Conservation (phyloP, 2,888 invertebrate species). For the Diaperis boleti region DNA sequence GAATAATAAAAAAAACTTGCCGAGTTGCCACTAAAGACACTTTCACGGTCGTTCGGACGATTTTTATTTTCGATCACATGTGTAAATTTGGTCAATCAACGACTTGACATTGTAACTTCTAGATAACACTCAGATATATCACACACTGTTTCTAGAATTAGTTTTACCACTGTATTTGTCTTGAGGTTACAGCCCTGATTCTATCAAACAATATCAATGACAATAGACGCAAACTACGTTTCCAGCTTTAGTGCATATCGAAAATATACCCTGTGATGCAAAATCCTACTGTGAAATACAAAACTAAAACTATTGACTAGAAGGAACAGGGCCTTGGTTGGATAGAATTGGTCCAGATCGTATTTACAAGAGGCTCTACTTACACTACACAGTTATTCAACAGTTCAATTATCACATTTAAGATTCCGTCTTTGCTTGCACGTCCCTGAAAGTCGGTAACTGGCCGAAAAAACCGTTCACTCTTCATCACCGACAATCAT, state of each 20-base stretch:
- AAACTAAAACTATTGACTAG: constrained; percentile 24
- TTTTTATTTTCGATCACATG: too few relatives aligned
- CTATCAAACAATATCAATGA: background rate
- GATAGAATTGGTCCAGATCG: constrained; percentile 22
- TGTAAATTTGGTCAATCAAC: too few relatives aligned
- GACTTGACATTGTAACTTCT: too few relatives aligned
- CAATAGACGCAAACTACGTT: background rate
- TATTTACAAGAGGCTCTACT: constrained; percentile 16
- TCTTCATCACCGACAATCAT: constrained; percentile 37
- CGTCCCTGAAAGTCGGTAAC: background rate
- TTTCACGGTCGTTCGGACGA: too few relatives aligned
- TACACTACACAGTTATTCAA: constrained; percentile 14
- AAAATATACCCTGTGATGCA: constrained; percentile 21
- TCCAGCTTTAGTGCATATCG: background rate
- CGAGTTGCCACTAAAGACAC: too few relatives aligned
- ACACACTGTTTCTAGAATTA: too few relatives aligned
- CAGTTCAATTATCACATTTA: constrained; percentile 25
- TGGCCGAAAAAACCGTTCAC: background rate
- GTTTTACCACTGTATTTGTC: too few relatives aligned
- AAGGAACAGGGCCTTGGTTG: constrained; percentile 4
- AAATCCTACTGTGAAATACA: background rate
- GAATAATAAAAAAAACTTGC: too few relatives aligned
- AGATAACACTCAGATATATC: too few relatives aligned
- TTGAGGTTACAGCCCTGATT: background rate
- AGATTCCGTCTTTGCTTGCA: background rate